Percentiles rank a stretch among this genome's conserved stretches.
Conservation (phyloP, 2,113 vertebrate genomes). For the chimpanzee (Pan troglodytes) region NHGRI_mPanTro3-v2.1_pri NC_072417.2:38515501-38516000, state of each 20-base stretch:
- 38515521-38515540: constrained; percentile 63
- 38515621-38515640: constrained; percentile 13
- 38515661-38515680: background rate
- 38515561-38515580: constrained; percentile 23
- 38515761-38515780: background rate
- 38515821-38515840: background rate
- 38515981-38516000: background rate
- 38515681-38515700: background rate
- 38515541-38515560: constrained; percentile 66
- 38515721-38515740: background rate
- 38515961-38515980: background rate
- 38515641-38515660: background rate
- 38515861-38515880: constrained; percentile 42
- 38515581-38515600: constrained; percentile 54
- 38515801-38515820: background rate
- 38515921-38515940: background rate
- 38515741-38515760: background rate
- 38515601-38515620: constrained; percentile 73
- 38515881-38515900: constrained; percentile 34
- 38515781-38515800: background rate
- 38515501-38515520: constrained; percentile 77
- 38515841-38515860: constrained; percentile 21
- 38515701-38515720: accelerated
- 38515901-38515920: background rate
- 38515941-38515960: background rate